Base-by-base conservation (phyloP, 2,113 vertebrate genomes). In the Syrrhaptes paradoxus region DNA sequence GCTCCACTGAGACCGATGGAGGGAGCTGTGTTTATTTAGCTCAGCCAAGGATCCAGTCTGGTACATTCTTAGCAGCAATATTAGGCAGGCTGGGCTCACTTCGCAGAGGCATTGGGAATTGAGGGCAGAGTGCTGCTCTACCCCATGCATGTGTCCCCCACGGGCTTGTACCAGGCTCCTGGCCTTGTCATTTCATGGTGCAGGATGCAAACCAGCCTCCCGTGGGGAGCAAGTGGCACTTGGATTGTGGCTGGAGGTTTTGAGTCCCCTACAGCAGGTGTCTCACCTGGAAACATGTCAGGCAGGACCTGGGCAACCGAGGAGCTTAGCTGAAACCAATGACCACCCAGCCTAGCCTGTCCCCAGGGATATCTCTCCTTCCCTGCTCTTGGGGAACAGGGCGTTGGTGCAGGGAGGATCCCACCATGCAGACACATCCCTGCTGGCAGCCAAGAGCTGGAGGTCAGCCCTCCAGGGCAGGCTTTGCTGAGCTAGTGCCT, bases 21-120 rank as follows among this genome's bases (percentile, higher is more conserved):
- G 91, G 71, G 87, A 96, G 71, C 92, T 81, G 92, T 25, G 0
- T 96, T 96, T 91, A 96, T 93, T 96, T 89, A 96, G 90, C 91
- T 95, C 92, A 94, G 82, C 79, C 72, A 36, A 68, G 86, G 96
- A 95, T 92, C 92, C 9, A 46, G 76, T 90, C 93, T 95, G 93
- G 85, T 94, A 92, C 92, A 93, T 94, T 96, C 93, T 95, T 90
- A 96, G 93, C 68, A 94, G 79, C 66, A 77, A 71, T 67, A 84
- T 90, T 90, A 88, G 59, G 92, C 85, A 88, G 75, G 63, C 90
- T 87, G 51, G 63, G 28, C 61, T 77, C 1, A 1, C 90, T 89
- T 81, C 73, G 58, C 11, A 7, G 79, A 92, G 70, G 73, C 48
- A 36, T 52, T 2, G 3, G 45, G 38, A 90, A 84, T 2, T 0